Evolutionary conservation across 2,113 vertebrate species (phyloP).

Genomic region (Dendrocopos noguchii): DNA sequence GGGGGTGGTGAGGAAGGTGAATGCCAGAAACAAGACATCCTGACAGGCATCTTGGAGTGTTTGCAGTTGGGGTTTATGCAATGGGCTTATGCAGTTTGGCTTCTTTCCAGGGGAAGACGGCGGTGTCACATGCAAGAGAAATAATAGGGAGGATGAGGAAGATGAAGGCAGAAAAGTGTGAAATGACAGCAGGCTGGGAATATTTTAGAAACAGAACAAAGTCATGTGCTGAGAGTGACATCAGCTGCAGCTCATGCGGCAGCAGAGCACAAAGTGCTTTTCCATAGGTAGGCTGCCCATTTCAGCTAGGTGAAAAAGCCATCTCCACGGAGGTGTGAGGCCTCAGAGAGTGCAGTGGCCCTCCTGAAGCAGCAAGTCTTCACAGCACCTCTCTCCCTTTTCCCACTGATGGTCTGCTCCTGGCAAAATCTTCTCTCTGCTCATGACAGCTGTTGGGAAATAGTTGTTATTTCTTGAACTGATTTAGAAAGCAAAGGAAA

Average conservation of each 20-base stretch:
- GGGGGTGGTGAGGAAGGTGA: not conserved
- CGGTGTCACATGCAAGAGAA: not conserved
- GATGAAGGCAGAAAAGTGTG: not conserved
- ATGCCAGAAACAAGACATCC: not conserved
- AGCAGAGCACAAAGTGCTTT: not conserved
- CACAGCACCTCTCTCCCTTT: not conserved
- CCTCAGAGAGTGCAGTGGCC: not conserved
- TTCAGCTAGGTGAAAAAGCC: not conserved
- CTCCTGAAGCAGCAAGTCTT: not conserved
- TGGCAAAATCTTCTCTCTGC: too few relatives aligned
- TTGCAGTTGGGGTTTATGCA: not conserved
- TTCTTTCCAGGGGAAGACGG: not conserved
- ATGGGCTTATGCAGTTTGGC: not conserved
- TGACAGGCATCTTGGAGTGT: not conserved
- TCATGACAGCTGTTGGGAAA: too few relatives aligned
- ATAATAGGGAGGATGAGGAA: not conserved
- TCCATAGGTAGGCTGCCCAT: not conserved
- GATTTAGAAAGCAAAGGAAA: too few relatives aligned
- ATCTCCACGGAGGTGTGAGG: not conserved
- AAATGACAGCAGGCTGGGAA: not conserved
- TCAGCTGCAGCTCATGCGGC: not conserved
- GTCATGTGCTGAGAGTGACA: accelerated
- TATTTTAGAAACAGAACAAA: not conserved
- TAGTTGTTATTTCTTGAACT: too few relatives aligned
- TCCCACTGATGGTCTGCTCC: not conserved